phyloP scores from a whole-genome alignment of 1,140 invertebrate species.

The Eriocheir sinensis region DNA sequence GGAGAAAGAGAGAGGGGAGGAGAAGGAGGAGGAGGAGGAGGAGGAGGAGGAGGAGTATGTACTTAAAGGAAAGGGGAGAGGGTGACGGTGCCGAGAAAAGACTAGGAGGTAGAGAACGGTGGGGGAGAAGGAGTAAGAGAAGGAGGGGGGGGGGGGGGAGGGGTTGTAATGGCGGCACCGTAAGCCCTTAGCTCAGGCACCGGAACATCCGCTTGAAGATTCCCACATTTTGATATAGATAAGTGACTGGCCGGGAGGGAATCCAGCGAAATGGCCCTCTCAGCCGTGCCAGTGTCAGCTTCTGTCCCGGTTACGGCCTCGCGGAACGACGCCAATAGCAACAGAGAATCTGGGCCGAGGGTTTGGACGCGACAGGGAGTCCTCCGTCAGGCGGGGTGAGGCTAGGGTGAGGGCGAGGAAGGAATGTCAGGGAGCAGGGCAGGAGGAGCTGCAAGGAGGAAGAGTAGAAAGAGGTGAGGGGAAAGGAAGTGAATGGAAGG shows the following conservation, averaged over 20 bases:
- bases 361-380: not conserved
- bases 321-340: not conserved
- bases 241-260: not conserved
- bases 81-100: too few species aligned
- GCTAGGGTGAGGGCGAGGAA: not conserved
- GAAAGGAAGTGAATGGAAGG: not conserved
- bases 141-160: not conserved
- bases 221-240: slow-evolving; percentile 6
- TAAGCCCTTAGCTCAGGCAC: not conserved
- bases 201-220: not conserved
- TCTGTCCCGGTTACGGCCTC: not conserved
- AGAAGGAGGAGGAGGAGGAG: too few species aligned
- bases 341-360: not conserved
- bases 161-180: not conserved
- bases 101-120: too few species aligned
- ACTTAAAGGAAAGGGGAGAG: too few species aligned
- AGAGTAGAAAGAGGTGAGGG: not conserved
- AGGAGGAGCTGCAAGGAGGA: not conserved
- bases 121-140: not conserved
- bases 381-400: too few species aligned
- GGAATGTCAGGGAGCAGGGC: not conserved
- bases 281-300: not conserved
- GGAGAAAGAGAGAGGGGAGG: too few species aligned
- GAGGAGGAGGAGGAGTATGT: too few species aligned
- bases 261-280: not conserved